Evolutionary conservation across 1,140 invertebrate species (phyloP), one percentile per base, ranked within the genome.

Genomic region (Caenorhabditis inopinata): DNA sequence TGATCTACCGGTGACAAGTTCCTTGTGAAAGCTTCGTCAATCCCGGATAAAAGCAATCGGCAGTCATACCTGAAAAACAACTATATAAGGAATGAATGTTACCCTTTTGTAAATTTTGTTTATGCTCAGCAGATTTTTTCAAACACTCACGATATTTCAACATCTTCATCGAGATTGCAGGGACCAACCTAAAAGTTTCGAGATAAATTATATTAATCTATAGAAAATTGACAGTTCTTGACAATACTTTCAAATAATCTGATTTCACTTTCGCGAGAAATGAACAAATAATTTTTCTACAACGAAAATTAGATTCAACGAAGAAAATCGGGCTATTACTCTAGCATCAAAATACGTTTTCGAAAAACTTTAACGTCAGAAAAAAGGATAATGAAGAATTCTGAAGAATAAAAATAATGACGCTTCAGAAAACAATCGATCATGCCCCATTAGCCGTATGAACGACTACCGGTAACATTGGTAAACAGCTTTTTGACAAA

Each of bases 11-110:
- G 58, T 21, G 11, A 2, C 0, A 2, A 4, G 21, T 27, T 68
- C 23, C 25, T 68, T 68, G 3, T 29, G 23, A 68, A 76, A n/a
- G 78, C 83, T 45, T 85, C 74, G 42, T 84, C 78, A 12, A 87
- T 68, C 23, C 83, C 83, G 45, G 93, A 92, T 89, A 96, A 91
- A 58, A 94, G 93, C 68, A 94, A 94, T 80, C 96, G 91, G 78
- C 94, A 94, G 91, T 98, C 96, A 91, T 97, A 98, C 91, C 96
- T 98, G 87, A 51, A 88, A 85, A 46, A 46, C 9, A 21, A 53
- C 16, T 7, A n/a, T 6, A 68, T 68, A 58, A 78, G n/a, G 0
- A 3, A 18, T 18, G 12, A 27, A 76, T 11, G 51, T 35, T 49
- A 12, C 25, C 29, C 1, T 32, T 2, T 76, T 46, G 2, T n/a